Evolutionary conservation across 1,140 invertebrate genomes (phyloP).

Genomic region (Tenebrio molitor): DNA sequence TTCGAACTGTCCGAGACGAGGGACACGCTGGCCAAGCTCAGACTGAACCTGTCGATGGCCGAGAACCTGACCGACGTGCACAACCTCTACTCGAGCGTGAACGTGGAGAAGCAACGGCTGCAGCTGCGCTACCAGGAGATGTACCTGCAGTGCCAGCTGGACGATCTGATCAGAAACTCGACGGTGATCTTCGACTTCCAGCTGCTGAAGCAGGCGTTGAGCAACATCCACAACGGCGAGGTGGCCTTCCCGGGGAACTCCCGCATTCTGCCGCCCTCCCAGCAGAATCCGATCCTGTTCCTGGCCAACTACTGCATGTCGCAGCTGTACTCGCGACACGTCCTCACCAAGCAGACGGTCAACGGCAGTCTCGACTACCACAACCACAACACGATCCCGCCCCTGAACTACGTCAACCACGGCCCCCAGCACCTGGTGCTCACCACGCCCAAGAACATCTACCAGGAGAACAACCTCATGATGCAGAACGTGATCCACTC

Average conservation of each 20-base stretch:
- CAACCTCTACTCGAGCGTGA: conserved; percentile 70
- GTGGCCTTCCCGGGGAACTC: conserved; percentile 66
- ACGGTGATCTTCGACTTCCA: conserved; percentile 76
- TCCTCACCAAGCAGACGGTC: conserved; percentile 71
- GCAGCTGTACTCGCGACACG: conserved; percentile 78
- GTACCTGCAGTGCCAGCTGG: conserved; percentile 79
- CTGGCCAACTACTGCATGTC: conserved; percentile 82
- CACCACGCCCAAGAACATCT: conserved; percentile 63
- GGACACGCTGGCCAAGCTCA: conserved; percentile 74
- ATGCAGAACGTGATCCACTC: conserved; percentile 65
- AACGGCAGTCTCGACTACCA: conserved; percentile 73
- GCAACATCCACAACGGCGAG: conserved; percentile 70
- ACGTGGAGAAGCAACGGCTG: conserved; percentile 75
- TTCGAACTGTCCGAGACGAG: conserved; percentile 76
- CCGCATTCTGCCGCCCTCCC: conserved; percentile 65
- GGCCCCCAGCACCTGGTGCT: conserved; percentile 62
- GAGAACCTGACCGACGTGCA: conserved; percentile 72
- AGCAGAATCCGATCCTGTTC: conserved; percentile 76
- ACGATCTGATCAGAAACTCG: conserved; percentile 78
- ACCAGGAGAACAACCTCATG: conserved; percentile 62
- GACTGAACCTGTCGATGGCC: conserved; percentile 71
- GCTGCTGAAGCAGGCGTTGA: conserved; percentile 75
- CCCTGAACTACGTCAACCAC: conserved; percentile 68
- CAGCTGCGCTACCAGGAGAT: conserved; percentile 79
- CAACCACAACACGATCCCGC: conserved; percentile 62